A percentile compares a stretch with the other conserved stretches of the same genome.
These are phyloP conservation scores for Nycteola revayana DNA, from an alignment of 2,888 invertebrate genomes.

Conservation along the genomic window DNA sequence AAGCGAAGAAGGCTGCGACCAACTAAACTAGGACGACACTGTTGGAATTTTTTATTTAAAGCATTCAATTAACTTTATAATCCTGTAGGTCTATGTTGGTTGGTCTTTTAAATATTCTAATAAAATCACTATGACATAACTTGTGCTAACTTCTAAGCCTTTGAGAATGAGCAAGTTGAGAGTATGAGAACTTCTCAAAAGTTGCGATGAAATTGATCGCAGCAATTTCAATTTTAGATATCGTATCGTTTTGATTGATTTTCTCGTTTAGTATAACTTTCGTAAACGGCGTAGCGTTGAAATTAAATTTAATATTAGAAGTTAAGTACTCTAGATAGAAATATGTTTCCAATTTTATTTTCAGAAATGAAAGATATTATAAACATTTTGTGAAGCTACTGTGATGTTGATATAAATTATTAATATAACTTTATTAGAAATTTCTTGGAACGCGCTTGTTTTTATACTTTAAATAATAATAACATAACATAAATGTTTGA, in stretches of 20 bases:
- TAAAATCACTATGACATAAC: conserved; percentile 38
- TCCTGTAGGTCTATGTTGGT: conserved; percentile 15
- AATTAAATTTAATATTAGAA: no score
- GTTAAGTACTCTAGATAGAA: no score
- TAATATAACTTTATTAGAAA: no score
- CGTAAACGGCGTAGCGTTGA: no score
- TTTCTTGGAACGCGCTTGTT: no score
- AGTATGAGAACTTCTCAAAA: conserved; percentile 29
- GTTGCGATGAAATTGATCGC: conserved; percentile 36
- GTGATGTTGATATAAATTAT: no score
- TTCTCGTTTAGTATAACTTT: conserved; percentile 25
- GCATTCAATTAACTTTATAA: conserved; percentile 10
- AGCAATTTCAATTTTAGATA: conserved; percentile 36
- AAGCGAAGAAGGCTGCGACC: conserved; percentile 18
- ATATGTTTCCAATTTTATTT: no score
- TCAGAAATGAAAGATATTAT: no score
- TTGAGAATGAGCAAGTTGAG: conserved; percentile 36
- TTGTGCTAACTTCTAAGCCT: conserved; percentile 34
- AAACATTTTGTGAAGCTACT: no score
- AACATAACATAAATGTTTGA: no score
- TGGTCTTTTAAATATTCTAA: conserved; percentile 40
- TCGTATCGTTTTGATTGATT: conserved; percentile 36
- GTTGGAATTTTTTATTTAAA: conserved; percentile 16
- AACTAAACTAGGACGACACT: conserved; percentile 22
- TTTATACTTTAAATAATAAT: no score